Evolutionary conservation across 30 jellyfish, hydroid and myxozoan species (phyloP).

Genomic region (Mastigias papua): DNA sequence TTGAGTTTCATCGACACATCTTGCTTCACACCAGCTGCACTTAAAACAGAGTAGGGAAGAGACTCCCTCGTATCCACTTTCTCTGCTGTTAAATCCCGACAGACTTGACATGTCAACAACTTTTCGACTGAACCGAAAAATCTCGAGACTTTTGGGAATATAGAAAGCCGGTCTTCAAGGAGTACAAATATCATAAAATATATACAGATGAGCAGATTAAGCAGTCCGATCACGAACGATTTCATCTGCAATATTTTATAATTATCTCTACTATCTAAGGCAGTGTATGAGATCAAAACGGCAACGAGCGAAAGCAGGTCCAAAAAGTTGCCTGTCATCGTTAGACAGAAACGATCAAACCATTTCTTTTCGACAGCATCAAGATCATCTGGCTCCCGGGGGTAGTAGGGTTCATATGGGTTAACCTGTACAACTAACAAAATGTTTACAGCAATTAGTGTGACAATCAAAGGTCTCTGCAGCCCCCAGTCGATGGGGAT

Average conservation of each 20-base stretch:
- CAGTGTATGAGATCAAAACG: slow-evolving; percentile 86
- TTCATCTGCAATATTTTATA: slow-evolving; percentile 84
- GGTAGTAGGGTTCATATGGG: slow-evolving; percentile 88
- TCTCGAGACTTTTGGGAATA: slow-evolving; percentile 83
- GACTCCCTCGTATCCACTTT: slow-evolving; percentile 13
- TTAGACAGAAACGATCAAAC: slow-evolving; percentile 89
- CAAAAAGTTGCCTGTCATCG: slow-evolving; percentile 89
- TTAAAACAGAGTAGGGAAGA: slow-evolving; percentile 27
- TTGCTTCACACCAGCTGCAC: slow-evolving; percentile 54
- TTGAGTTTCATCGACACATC: slow-evolving; percentile 26
- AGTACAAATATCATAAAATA: slow-evolving; percentile 84
- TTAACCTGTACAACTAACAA: slow-evolving; percentile 69
- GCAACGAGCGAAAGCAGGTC: slow-evolving; percentile 86
- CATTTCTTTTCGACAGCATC: slow-evolving; percentile 79
- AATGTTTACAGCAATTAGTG: slow-evolving; percentile 80
- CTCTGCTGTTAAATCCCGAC: neutral
- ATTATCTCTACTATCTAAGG: slow-evolving; percentile 91
- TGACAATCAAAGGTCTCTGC: slow-evolving; percentile 84
- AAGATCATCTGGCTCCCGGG: slow-evolving; percentile 86
- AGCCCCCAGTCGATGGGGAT: slow-evolving; percentile 96
- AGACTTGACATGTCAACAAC: slow-evolving; percentile 29
- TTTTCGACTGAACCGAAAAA: slow-evolving; percentile 46
- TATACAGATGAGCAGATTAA: slow-evolving; percentile 68
- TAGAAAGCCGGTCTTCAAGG: slow-evolving; percentile 89
- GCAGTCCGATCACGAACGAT: slow-evolving; percentile 87